Conservation (phyloP, 2,888 invertebrate species). For the Trachelus troglodyta region DNA sequence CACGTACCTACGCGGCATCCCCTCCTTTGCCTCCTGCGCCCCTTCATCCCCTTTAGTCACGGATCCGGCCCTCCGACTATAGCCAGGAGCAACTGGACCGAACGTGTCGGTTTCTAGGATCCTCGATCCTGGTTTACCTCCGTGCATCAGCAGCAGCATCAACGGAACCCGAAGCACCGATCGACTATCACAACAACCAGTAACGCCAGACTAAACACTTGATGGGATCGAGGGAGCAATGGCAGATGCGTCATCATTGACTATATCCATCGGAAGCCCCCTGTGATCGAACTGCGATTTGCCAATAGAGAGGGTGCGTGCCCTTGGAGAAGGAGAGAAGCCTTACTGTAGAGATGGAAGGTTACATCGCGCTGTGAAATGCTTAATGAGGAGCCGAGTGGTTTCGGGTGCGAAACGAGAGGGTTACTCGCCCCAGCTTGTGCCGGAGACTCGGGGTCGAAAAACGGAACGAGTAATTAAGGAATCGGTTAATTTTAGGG, state of each 20-base stretch:
- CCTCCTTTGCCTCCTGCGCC: not conserved
- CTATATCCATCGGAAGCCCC: not conserved
- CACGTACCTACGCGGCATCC: constrained; percentile 43
- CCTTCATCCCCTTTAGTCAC: constrained; percentile 8
- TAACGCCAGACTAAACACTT: constrained; percentile 61
- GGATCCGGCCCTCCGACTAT: not conserved
- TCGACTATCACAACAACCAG: constrained; percentile 58
- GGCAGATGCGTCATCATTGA: not conserved
- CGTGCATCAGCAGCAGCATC: not conserved
- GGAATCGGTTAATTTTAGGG: constrained; percentile 62
- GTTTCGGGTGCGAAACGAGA: constrained; percentile 23
- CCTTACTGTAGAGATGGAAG: constrained; percentile 28
- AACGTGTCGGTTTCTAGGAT: not conserved
- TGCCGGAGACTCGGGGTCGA: constrained; percentile 29
- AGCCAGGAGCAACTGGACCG: not conserved
- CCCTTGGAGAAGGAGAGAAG: constrained; percentile 38
- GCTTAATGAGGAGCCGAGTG: constrained; percentile 51
- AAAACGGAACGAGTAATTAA: constrained; percentile 59
- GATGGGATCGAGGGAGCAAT: constrained; percentile 14
- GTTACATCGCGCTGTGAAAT: constrained; percentile 43
- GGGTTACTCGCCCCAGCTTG: constrained; percentile 17
- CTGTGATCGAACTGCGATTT: not conserved
- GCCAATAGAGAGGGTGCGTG: constrained; percentile 42
- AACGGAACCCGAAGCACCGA: not conserved
- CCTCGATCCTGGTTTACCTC: not conserved